phyloP scores from a whole-genome alignment of 1,140 invertebrate genomes.

The Diorhabda elongata region DNA sequence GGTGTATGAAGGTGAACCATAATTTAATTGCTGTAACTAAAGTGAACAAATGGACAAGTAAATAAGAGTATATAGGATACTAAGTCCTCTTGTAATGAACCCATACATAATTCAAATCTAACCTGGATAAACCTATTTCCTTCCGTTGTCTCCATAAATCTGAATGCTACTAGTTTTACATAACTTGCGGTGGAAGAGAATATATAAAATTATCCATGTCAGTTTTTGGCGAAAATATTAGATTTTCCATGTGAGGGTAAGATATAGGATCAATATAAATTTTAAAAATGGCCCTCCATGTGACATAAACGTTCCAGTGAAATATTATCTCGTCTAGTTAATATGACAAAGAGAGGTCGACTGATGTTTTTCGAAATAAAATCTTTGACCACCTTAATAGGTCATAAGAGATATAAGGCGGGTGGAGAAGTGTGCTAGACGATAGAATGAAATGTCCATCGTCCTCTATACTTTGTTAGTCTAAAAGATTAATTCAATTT shows the following conservation, averaged over 20 bases:
- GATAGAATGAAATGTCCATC: no score
- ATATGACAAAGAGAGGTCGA: background rate
- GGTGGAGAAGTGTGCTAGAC: no score
- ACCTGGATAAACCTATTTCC: conserved; percentile 2
- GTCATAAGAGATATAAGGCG: background rate
- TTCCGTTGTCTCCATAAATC: background rate
- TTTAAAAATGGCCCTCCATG: background rate
- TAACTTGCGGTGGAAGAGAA: background rate
- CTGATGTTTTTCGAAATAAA: background rate
- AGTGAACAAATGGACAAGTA: no score
- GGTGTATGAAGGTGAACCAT: no score
- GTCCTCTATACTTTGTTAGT: no score
- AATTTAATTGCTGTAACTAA: no score
- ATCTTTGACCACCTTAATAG: background rate
- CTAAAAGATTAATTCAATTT: no score
- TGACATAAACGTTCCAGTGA: background rate
- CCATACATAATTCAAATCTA: background rate
- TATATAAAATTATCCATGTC: conserved; percentile 1
- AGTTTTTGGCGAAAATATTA: background rate
- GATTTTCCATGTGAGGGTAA: background rate
- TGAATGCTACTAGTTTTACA: background rate
- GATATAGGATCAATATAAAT: background rate
- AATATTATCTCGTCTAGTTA: conserved; percentile 2
- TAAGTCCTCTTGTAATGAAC: background rate
- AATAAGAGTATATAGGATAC: no score